Conservation (phyloP, 2,113 vertebrate genomes). For the Setophaga coronata region DNA sequence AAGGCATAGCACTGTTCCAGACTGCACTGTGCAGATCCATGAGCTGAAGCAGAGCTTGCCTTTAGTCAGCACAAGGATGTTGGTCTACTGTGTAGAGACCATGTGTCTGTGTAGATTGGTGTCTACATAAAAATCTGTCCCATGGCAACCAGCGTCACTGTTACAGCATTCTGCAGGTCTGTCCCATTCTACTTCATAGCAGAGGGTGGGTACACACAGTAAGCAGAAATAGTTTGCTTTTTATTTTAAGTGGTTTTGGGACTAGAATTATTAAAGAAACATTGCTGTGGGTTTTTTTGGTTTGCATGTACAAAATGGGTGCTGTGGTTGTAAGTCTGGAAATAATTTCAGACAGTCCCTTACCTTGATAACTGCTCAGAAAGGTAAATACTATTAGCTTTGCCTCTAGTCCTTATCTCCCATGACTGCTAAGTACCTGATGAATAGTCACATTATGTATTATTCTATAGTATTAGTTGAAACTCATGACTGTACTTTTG, state of each 20-base stretch:
- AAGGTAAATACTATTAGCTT: neutral
- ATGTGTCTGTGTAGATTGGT: neutral
- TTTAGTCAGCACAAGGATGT: neutral
- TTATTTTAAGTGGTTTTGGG: neutral
- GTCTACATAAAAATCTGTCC: neutral
- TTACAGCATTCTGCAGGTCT: neutral
- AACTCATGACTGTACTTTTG: neutral
- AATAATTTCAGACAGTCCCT: neutral
- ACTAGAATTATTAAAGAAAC: neutral
- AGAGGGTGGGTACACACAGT: neutral
- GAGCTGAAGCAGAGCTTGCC: neutral
- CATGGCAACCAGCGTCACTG: neutral
- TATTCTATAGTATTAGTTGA: neutral
- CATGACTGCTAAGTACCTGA: neutral
- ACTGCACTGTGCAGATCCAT: neutral
- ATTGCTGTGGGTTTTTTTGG: neutral
- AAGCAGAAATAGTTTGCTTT: neutral
- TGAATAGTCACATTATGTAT: neutral
- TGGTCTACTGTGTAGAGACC: accelerated
- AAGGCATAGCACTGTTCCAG: accelerated
- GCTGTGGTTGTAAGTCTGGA: neutral
- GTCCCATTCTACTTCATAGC: neutral
- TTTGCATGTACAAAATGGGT: neutral
- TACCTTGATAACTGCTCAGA: neutral
- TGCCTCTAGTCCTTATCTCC: neutral